A percentile compares a stretch with the other conserved stretches of the same genome.
These are phyloP conservation scores for Ictidomys tridecemlineatus DNA, from an alignment of 2,113 vertebrate species.

Conservation along the genomic window DNA sequence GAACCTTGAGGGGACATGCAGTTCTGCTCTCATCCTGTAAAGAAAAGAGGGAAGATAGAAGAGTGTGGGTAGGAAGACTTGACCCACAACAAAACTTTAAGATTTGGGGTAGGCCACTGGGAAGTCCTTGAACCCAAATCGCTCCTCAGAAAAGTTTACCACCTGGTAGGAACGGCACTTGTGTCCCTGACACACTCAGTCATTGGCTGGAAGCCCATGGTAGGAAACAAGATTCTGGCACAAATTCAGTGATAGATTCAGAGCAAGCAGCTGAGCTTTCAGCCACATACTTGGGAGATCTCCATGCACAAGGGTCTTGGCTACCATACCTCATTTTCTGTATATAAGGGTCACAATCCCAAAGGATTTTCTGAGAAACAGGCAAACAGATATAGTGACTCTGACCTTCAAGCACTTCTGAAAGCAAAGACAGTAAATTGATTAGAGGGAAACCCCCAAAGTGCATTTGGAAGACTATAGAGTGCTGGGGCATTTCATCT, in stretches of 20 bases:
- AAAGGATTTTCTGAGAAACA: background rate
- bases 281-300: background rate
- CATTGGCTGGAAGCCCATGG: background rate
- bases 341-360: too few species aligned
- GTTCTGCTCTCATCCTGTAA: background rate
- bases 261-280: background rate
- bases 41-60: background rate
- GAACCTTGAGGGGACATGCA: background rate
- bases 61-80: background rate
- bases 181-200: background rate
- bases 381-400: background rate
- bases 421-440: constrained; percentile 12
- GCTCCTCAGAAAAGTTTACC: background rate
- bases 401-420: background rate
- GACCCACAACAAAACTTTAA: background rate
- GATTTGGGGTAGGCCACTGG: background rate
- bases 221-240: background rate
- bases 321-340: too few species aligned
- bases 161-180: background rate
- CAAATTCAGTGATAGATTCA: background rate
- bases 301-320: too few species aligned
- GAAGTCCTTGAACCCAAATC: background rate
- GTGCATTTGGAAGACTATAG: background rate
- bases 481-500: background rate
- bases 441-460: background rate